Evolutionary conservation across 2,113 vertebrate genomes (phyloP), one percentile per base, ranked within the genome.

Genomic region (Catagonus wagneri): DNA sequence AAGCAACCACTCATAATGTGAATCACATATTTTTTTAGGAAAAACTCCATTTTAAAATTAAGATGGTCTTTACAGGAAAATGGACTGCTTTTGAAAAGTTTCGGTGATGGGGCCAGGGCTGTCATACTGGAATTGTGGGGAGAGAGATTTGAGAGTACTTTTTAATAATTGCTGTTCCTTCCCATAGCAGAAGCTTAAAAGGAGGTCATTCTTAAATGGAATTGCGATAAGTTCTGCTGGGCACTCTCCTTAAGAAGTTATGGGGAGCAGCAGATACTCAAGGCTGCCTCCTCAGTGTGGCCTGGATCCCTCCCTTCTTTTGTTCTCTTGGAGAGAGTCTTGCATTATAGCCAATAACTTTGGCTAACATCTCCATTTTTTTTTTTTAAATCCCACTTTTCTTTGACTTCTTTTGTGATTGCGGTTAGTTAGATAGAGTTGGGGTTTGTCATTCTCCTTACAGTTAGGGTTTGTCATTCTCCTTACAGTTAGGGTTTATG

Each of bases 31-130:
- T 84, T 81, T 65, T 34, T 2, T n/a, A n/a, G n/a, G n/a, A n/a
- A n/a, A n/a, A 75, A 71, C 90, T 68, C 44, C 72, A 34, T 80
- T 88, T 23, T 84, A 54, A 84, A 90, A 87, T 72, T 65, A 76
- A 90, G 89, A 54, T 39, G 61, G 39, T 44, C 80, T 90, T 95
- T 87, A 44, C 6, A 60, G 85, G 61, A 69, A 96, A 90, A 58
- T 34, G 63, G 93, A 60, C n/a, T 7, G 36, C 34, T 93, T 93
- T 96, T 90, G 90, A 83, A 72, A 96, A 78, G n/a, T 66, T 94
- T 34, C 15, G 32, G 69, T 54, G 68, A 39, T 14, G 50, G 54
- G 80, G 60, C 81, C 60, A 56, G 27, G 75, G 15, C 60, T n/a
- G 72, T 72, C 36, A 17, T 23, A 29, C 68, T 89, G 79, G 66